These are phyloP conservation scores for Pachyseris speciosa DNA, from an alignment of 64 coral and sea anemone genomes.

Conservation along the genomic window DNA sequence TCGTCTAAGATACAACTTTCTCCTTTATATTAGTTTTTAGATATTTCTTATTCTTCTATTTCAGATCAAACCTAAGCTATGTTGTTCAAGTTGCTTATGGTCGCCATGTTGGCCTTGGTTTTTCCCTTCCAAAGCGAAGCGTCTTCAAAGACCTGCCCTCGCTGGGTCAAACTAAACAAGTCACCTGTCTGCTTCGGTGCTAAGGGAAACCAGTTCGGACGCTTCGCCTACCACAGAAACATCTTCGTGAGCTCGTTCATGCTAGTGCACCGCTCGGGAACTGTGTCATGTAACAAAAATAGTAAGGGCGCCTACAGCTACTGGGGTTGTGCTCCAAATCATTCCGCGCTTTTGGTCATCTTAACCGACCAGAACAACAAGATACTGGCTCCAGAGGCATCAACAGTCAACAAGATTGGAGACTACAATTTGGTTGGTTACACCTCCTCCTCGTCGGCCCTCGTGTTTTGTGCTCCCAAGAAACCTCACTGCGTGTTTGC, in stretches of 20 bases:
- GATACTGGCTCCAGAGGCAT: not conserved
- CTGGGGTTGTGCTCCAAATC: not conserved
- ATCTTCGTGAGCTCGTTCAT: slow-evolving; percentile 9
- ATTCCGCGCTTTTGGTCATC: not conserved
- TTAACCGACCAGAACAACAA: not conserved
- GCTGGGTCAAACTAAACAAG: not conserved
- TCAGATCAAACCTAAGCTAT: not conserved
- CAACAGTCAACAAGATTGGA: not conserved
- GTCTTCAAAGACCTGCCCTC: not conserved
- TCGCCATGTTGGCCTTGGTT: not conserved
- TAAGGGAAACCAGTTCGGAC: not conserved
- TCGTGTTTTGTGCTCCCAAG: not conserved
- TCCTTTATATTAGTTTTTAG: too few relatives aligned
- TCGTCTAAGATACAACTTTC: too few relatives aligned
- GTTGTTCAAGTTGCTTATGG: not conserved
- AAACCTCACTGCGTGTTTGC: not conserved
- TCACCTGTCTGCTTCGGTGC: not conserved
- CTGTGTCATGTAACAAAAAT: not conserved
- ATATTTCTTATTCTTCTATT: too few relatives aligned
- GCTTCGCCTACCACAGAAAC: not conserved
- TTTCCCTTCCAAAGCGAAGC: not conserved
- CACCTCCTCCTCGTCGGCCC: not conserved
- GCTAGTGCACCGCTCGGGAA: slow-evolving; percentile 6
- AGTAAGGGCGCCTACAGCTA: not conserved
- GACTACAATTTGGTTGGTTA: not conserved